phyloP scores from a whole-genome alignment of 2,797 vertebrate genomes.

The Strix occidentalis region DNA sequence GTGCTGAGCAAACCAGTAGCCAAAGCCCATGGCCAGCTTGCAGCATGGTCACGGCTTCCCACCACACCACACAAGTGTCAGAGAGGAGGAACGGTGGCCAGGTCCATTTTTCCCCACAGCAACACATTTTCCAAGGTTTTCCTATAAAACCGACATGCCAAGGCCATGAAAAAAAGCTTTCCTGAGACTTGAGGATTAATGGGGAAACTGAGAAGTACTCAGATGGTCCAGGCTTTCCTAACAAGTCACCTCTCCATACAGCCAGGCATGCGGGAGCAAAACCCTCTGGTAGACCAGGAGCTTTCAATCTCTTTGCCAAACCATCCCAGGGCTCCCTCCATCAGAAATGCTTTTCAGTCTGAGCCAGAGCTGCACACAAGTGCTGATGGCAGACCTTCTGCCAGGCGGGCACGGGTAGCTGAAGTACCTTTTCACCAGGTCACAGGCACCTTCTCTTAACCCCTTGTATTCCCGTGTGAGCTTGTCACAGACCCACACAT shows the following conservation, averaged over 20 bases:
- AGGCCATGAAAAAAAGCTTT: conserved; percentile 3
- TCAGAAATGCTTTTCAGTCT: not conserved
- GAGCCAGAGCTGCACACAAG: not conserved
- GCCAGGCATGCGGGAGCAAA: not conserved
- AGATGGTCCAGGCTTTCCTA: not conserved
- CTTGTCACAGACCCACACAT: not conserved
- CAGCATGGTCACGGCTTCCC: not conserved
- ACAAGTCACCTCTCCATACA: not conserved
- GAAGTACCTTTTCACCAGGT: not conserved
- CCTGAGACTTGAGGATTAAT: not conserved
- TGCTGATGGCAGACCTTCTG: not conserved
- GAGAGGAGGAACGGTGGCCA: not conserved
- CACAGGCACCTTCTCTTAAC: not conserved
- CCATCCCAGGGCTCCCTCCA: not conserved
- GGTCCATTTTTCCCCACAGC: conserved; percentile 5
- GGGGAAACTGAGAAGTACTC: conserved; percentile 26
- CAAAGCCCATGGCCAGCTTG: not conserved
- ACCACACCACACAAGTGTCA: not conserved
- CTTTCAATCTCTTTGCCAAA: not conserved
- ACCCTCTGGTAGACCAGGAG: not conserved
- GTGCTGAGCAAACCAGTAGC: not conserved
- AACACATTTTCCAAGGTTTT: conserved; percentile 55
- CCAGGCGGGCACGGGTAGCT: rapidly evolving
- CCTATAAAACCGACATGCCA: not conserved
- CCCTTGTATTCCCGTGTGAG: not conserved